A percentile compares a stretch with the other conserved stretches of the same genome.
phyloP scores from a whole-genome alignment of 1,140 invertebrate genomes.

The Alviniconcha marisindica region DNA sequence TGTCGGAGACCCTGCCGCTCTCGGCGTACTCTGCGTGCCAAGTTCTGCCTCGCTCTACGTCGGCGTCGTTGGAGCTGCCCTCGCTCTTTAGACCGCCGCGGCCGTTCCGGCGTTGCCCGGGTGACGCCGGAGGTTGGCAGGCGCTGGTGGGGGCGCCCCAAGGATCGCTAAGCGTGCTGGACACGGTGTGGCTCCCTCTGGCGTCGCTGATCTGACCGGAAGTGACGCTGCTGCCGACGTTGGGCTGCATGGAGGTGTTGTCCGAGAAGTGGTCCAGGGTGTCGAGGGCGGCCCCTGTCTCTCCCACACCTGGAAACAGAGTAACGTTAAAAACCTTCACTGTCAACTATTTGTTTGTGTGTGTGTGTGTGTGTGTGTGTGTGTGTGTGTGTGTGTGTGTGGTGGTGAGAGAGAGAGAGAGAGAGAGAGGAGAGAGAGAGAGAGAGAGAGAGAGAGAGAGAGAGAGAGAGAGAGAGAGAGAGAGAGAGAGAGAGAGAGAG shows the following conservation, averaged over 20 bases:
- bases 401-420: not conserved
- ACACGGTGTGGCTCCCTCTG: not conserved
- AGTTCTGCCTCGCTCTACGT: too few species aligned
- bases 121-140: not conserved
- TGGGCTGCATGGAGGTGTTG: constrained; percentile 53
- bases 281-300: constrained; percentile 31
- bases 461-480: too few species aligned
- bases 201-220: constrained; percentile 27
- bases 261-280: constrained; percentile 40
- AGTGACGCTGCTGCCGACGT: constrained; percentile 53
- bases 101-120: not conserved
- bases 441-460: too few species aligned
- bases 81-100: too few species aligned
- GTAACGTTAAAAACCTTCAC: not conserved
- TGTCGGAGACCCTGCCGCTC: too few species aligned
- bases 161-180: constrained; percentile 10
- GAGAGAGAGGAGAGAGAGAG: too few species aligned
- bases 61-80: too few species aligned
- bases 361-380: not conserved
- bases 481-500: too few species aligned
- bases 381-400: not conserved
- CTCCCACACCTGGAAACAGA: constrained; percentile 8
- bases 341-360: not conserved
- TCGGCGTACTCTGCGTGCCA: too few species aligned
- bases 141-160: not conserved